Evolutionary conservation across 2,888 invertebrate genomes (phyloP).

Genomic region (Heliconius hortense): DNA sequence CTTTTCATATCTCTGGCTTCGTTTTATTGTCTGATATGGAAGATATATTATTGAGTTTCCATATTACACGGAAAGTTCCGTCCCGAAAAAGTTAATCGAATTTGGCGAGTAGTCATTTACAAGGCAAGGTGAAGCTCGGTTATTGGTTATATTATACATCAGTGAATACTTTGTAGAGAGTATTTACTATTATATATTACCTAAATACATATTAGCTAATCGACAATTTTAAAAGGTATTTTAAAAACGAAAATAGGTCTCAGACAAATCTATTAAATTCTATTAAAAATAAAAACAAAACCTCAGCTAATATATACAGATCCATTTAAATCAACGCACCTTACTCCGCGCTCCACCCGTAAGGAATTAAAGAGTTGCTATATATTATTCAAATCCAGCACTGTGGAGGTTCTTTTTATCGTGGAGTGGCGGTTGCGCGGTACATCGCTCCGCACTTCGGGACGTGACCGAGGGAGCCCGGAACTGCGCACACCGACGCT

Average conservation of each 20-base stretch:
- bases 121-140: constrained; percentile 9
- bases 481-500: constrained; percentile 53
- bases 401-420: constrained; percentile 70
- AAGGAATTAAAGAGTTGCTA: constrained; percentile 68
- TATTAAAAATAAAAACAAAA: constrained; percentile 1
- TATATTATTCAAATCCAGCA: constrained; percentile 77
- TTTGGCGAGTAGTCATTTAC: constrained; percentile 6
- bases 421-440: constrained; percentile 73
- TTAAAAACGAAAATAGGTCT: neutral
- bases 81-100: constrained; percentile 28
- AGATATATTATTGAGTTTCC: constrained; percentile 62
- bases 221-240: neutral
- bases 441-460: constrained; percentile 79
- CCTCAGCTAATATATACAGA: constrained; percentile 1
- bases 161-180: neutral
- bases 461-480: constrained; percentile 71
- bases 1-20: constrained; percentile 72
- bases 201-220: too few relatives aligned
- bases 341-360: constrained; percentile 31
- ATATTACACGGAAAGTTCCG: constrained; percentile 40
- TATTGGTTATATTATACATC: neutral
- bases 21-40: constrained; percentile 66
- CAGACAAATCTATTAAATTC: neutral
- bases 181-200: too few relatives aligned
- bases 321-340: constrained; percentile 37